Evolutionary conservation across 2,113 vertebrate species (phyloP).

Genomic region (Saimiri boliviensis): DNA sequence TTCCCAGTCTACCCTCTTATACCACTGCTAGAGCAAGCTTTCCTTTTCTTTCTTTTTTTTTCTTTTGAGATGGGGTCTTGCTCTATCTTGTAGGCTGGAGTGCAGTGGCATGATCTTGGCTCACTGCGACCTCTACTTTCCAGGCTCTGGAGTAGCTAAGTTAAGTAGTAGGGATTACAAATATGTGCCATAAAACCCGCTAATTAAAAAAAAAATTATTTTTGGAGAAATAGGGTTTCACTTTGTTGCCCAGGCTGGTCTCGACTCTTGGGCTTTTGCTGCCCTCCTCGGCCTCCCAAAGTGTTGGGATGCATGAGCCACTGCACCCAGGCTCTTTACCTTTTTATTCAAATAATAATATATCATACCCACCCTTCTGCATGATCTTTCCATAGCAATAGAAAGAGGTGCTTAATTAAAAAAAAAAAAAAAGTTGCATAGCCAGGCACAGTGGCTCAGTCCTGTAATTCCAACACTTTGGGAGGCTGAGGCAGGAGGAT

Average conservation of each 20-base stretch:
- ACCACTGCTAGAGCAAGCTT: background rate
- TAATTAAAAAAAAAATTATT: background rate
- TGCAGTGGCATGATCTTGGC: no score
- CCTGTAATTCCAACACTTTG: no score
- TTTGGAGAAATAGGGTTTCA: background rate
- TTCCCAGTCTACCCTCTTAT: background rate
- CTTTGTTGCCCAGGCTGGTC: background rate
- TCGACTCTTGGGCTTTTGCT: background rate
- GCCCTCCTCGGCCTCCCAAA: background rate
- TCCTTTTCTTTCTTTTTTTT: background rate
- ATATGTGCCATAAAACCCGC: no score
- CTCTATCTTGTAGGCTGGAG: no score
- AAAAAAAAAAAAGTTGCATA: conserved; percentile 25
- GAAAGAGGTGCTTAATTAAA: background rate
- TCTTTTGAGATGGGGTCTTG: no score
- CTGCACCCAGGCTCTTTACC: background rate
- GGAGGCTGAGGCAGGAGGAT: no score
- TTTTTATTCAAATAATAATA: conserved; percentile 12
- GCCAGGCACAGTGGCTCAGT: no score
- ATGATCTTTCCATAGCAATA: background rate
- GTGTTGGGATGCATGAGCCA: background rate
- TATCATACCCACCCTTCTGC: background rate
- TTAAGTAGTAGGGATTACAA: no score
- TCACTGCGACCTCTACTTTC: no score
- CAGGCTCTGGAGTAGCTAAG: no score